Conservation (phyloP, 2,113 vertebrate genomes). For the Salvator merianae region DNA sequence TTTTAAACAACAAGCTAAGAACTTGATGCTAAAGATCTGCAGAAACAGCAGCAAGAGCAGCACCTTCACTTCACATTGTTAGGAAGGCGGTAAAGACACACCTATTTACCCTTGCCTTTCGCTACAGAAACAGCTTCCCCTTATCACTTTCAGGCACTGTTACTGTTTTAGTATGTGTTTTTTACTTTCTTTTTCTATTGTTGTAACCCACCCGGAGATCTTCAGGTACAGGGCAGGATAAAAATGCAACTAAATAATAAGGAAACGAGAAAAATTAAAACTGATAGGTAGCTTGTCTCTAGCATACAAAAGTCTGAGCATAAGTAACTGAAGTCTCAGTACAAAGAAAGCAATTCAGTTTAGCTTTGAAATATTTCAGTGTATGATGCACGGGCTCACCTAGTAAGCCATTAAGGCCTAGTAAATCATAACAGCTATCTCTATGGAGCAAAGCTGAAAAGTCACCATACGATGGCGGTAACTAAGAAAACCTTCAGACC, state of each 20-base stretch:
- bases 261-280: neutral
- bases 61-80: no score
- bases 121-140: no score
- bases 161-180: no score
- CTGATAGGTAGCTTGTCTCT: neutral
- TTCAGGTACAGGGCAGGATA: no score
- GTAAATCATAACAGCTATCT: neutral
- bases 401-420: no score
- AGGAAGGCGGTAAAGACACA: no score
- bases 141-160: no score
- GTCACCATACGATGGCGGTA: neutral
- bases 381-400: neutral
- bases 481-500: neutral
- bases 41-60: neutral
- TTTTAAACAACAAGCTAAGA: neutral
- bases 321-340: neutral
- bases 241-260: no score
- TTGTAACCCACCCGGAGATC: no score
- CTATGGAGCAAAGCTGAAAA: neutral
- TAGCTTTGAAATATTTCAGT: neutral
- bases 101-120: no score
- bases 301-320: neutral
- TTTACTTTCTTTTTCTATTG: no score
- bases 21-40: neutral
- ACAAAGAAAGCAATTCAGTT: neutral